Percentiles rank a stretch among this genome's conserved stretches.
These are phyloP conservation scores for Leucania comma DNA, from an alignment of 2,888 invertebrate species.

Conservation along the genomic window DNA sequence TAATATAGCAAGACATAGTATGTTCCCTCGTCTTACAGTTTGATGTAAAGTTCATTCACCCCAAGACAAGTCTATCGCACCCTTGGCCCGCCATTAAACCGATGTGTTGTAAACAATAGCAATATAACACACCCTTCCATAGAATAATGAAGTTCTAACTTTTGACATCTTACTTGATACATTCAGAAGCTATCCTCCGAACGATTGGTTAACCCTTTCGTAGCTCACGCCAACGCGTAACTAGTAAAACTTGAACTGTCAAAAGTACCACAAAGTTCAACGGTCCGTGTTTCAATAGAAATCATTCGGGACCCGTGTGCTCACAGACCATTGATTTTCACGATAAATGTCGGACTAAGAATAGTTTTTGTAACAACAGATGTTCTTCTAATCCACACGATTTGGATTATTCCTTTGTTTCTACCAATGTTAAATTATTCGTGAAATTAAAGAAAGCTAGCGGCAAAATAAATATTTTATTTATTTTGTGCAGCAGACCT, in stretches of 20 bases:
- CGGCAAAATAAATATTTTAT: constrained; percentile 26
- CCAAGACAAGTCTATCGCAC: constrained; percentile 7
- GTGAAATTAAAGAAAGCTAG: constrained; percentile 51
- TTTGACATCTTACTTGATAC: constrained; percentile 31
- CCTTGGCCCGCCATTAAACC: not conserved
- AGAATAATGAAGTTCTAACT: constrained; percentile 25
- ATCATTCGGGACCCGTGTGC: constrained; percentile 38
- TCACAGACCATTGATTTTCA: constrained; percentile 66
- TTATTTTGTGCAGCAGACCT: constrained; percentile 36
- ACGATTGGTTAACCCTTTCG: too few relatives aligned
- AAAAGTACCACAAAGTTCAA: constrained; percentile 59
- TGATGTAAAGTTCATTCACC: constrained; percentile 35
- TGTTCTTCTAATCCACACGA: constrained; percentile 52
- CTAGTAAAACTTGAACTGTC: constrained; percentile 33
- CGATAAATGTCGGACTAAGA: constrained; percentile 61
- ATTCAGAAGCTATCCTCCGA: constrained; percentile 6
- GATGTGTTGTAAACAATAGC: constrained; percentile 29
- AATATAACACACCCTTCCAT: constrained; percentile 2
- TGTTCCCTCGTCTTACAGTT: not conserved
- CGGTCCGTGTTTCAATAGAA: constrained; percentile 51
- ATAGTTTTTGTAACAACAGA: constrained; percentile 48
- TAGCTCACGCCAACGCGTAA: not conserved
- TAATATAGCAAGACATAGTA: not conserved
- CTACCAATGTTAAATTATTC: constrained; percentile 46
- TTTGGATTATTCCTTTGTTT: constrained; percentile 43